Evolutionary conservation across 2,797 vertebrate species (phyloP), one percentile per base, ranked within the genome.

Genomic region (Muraenolepis orangiensis): DNA sequence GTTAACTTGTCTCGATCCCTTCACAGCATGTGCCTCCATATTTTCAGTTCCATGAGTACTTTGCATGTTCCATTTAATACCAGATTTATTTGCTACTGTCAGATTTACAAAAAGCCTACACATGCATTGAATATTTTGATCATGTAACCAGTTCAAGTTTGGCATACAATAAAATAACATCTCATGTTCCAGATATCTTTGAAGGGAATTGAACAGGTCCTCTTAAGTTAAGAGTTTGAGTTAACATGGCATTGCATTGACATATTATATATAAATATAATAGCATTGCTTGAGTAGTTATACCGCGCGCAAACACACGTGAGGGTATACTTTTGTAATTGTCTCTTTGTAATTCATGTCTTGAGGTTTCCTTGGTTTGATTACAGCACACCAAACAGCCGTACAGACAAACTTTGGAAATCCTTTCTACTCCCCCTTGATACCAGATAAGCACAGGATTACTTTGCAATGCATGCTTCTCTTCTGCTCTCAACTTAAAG

Each of bases 61-160:
- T 64, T 8, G 5, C 51, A 57, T 57, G 51, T 57, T 57, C 57
- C 57, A 64, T 64, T 64, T 64, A 26, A 64, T 64, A 64, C 57
- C 57, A 64, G 57, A 64, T 67, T 67, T 67, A 29, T 67, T 29
- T 67, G 66, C 30, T 10, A 67, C 16, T 31, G 30, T 30, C 11
- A 29, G 66, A 67, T 67, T 64, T 67, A 67, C 66, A 67, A 82
- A 83, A 82, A 80, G 78, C 81, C 78, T 82, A 88, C 57, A 73
- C 72, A 83, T 3, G 57, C 64, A 82, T 61, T 72, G 51, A 86
- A 87, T 84, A 85, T 70, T 70, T 86, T 86, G 89, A 91, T 83
- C 76, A 79, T 78, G 84, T 85, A 86, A 73, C 82, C 85, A 78
- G 75, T 84, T 76, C 78, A 87, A 83, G 83, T 84, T 73, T 77